A percentile compares a stretch with the other conserved stretches of the same genome.
These are phyloP conservation scores for Babyrousa celebensis DNA, from an alignment of 2,797 vertebrate species.

Conservation along the genomic window DNA sequence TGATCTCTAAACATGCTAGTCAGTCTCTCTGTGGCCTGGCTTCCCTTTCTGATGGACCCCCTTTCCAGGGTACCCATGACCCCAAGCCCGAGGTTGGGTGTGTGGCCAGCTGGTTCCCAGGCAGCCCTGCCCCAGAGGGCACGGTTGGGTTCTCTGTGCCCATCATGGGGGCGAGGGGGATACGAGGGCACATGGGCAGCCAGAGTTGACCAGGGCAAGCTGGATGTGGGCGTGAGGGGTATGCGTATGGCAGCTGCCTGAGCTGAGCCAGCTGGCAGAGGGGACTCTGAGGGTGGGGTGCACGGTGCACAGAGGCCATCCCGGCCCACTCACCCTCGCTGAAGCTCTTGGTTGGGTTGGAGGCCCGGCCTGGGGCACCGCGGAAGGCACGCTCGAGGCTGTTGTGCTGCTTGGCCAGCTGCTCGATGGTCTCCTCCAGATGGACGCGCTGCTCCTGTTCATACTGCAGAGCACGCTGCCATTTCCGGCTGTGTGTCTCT, in stretches of 20 bases:
- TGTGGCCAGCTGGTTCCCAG: background rate
- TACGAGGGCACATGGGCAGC: too few species aligned
- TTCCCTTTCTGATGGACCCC: background rate
- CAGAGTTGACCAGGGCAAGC: background rate
- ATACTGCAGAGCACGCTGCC: constrained; percentile 98
- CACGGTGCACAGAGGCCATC: background rate
- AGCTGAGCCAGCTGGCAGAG: background rate
- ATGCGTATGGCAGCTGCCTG: background rate
- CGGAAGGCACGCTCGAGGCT: constrained; percentile 98
- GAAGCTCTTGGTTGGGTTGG: constrained; percentile 89
- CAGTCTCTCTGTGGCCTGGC: background rate
- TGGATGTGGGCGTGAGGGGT: background rate
- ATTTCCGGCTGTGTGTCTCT: constrained; percentile 97
- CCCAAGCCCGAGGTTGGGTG: background rate
- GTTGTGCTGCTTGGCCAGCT: constrained; percentile 99
- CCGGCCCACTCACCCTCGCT: constrained; percentile 92
- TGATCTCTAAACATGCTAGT: background rate
- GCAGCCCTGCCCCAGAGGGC: background rate
- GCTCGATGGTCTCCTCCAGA: constrained; percentile 99
- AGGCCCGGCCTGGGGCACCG: constrained; percentile 92
- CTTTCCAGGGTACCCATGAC: background rate
- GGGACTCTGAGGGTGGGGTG: background rate
- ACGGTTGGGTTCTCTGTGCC: background rate
- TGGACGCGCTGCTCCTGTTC: constrained; percentile 97
- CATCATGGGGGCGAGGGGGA: background rate